Base-by-base conservation (phyloP, 1,140 invertebrate genomes). In the Drosophila parvula region DNA sequence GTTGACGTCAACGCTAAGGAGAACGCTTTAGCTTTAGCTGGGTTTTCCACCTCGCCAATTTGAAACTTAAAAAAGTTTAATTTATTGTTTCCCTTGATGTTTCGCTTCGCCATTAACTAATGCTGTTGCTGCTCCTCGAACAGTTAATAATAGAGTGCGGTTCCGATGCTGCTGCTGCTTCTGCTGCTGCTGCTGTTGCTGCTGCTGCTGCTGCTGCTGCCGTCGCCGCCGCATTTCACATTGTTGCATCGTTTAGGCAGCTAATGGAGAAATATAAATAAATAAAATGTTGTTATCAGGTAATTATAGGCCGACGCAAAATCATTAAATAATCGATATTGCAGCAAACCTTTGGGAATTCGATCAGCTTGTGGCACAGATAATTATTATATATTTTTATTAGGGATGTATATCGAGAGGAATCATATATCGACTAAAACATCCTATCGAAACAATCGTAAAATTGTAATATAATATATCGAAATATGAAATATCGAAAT, bases 181-280 rank as follows among this genome's bases (percentile, higher is more conserved):
- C 36, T 47, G 55, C 43, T 63, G 60, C 51, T 53, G 32, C 58
- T 64, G 44, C 58, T 71, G 62, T n/a, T 48, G 22, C 36, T 47
- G 55, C 43, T 63, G 60, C 51, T 53, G 32, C 58, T 64, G 44
- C 58, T 71, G 62, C 48, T 64, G 34, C 58, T 74, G 48, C 50
- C 16, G 53, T 40, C 43, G 55, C 56, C 57, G 69, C 43, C 45
- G 48, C 51, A 56, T 69, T 61, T 88, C 73, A 86, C 84, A 86
- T 86, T 78, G 79, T 79, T 79, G 79, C 83, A 82, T 73, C 62
- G 62, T 56, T 64, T 67, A 45, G 78, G 58, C 51, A 77, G 62
- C 82, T 63, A 63, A 77, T 83, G 76, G 45, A 82, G 86, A 43
- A 57, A 68, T 16, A 51, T 38, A 57, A 38, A 32, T 1, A 44